Base-by-base conservation (phyloP, 2,113 vertebrate genomes). In the Vidua chalybeata region DNA sequence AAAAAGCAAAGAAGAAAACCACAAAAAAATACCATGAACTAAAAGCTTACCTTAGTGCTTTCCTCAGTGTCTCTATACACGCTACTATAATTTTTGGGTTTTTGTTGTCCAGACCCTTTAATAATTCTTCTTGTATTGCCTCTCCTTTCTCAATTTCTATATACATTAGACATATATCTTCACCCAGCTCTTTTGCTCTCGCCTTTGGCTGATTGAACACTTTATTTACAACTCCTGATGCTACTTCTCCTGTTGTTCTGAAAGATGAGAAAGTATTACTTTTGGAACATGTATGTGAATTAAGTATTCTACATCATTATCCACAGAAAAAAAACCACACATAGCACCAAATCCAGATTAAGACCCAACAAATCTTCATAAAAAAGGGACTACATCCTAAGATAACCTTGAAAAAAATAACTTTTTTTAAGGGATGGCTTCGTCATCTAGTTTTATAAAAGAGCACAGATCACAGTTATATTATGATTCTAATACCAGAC, bases 121-220 rank as follows among this genome's bases (percentile, higher is more conserved):
- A 97, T 35, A 99, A 98, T 90, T 99, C 99, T 54, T 99, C 99
- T 97, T 99, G 99, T 41, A 99, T 99, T 66, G 98, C 97, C 73
- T 99, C 99, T 10, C 97, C 98, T 94, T 99, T 99, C 93, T 99
- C 99, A 26, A 99, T 99, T 97, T 99, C 99, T 75, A 99, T 98
- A 90, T 99, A 99, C 98, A 98, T 99, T 46, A 99, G 95, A 95
- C 99, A 99, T 95, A 99, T 99, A 83, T 99, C 99, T 13, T 94
- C 74, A 45, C 99, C 99, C 48, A 99, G 97, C 73, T 99, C 99
- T 96, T 99, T 99, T 43, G 99, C 99, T 95, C 98, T 99, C 45
- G 98, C 99, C 97, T 99, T 99, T 35, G 99, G 99, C 86, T 99
- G 99, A 97, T 99, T 99, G 97, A 99, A 99, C 30, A 99, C 99